phyloP scores from a whole-genome alignment of 2,113 vertebrate genomes.

The Montifringilla adamsi region DNA sequence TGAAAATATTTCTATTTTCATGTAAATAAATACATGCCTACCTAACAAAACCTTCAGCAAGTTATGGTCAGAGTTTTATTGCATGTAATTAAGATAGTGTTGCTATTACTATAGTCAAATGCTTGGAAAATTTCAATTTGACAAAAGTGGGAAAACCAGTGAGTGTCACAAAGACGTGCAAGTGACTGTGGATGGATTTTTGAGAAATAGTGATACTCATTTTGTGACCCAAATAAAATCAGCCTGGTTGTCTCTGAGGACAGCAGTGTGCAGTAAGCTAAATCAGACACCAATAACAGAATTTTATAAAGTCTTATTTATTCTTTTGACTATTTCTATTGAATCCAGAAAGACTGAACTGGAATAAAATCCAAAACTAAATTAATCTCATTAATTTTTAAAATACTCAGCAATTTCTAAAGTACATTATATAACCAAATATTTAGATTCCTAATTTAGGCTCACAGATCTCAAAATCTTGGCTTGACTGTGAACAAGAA shows the following conservation, averaged over 20 bases:
- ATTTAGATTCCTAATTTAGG: neutral
- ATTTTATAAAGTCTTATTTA: neutral
- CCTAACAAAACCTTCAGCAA: neutral
- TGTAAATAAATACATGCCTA: neutral
- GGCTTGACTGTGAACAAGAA: neutral
- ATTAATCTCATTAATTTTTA: neutral
- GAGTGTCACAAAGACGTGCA: neutral
- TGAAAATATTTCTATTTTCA: conserved; percentile 11
- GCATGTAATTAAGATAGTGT: neutral
- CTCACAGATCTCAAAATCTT: neutral
- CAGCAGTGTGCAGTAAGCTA: neutral
- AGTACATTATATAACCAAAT: neutral
- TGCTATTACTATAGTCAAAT: neutral
- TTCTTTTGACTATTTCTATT: neutral
- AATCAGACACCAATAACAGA: neutral
- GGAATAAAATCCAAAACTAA: neutral
- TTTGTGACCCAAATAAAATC: neutral
- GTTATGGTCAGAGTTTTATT: neutral
- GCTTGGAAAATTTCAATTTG: neutral
- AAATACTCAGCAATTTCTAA: neutral
- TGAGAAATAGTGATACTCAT: neutral
- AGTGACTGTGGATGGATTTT: neutral
- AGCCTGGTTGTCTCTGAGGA: neutral
- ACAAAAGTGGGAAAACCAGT: neutral
- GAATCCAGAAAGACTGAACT: neutral